These are phyloP conservation scores for Etia nguti DNA, from an alignment of 2,113 vertebrate species.

Conservation along the genomic window DNA sequence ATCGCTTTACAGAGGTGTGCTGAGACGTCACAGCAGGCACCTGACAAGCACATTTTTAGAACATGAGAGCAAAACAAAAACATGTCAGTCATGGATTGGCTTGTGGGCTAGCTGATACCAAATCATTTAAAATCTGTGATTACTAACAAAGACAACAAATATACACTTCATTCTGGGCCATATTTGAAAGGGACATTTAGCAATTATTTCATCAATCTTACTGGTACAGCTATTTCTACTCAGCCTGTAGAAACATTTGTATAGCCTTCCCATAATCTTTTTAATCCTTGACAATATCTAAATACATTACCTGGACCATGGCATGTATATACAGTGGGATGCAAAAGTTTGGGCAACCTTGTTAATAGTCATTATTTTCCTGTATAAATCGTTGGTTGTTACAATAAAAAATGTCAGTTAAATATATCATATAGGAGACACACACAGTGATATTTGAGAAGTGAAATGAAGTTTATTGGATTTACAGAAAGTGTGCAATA, in stretches of 20 bases:
- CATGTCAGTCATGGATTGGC: constrained; percentile 1
- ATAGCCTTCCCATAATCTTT: accelerated
- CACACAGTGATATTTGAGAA: too few relatives aligned
- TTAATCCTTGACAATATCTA: not conserved
- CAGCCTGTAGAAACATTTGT: not conserved
- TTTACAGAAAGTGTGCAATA: too few relatives aligned
- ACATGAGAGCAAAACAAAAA: not conserved
- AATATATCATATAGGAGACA: too few relatives aligned
- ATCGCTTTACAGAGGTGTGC: not conserved
- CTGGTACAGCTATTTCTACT: not conserved
- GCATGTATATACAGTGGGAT: too few relatives aligned
- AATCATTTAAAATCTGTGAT: not conserved
- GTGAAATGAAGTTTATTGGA: too few relatives aligned
- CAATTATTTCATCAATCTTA: not conserved
- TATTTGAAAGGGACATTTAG: not conserved
- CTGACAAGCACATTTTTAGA: constrained; percentile 12
- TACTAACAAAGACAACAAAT: not conserved
- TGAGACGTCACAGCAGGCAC: not conserved
- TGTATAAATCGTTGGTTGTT: too few relatives aligned
- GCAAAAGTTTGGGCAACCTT: too few relatives aligned
- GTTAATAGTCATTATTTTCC: too few relatives aligned
- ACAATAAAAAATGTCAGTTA: too few relatives aligned
- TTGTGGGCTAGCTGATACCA: not conserved
- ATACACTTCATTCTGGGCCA: not conserved
- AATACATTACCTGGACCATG: not conserved